phyloP scores from a whole-genome alignment of 2,888 invertebrate genomes.

The Acleris emargana region DNA sequence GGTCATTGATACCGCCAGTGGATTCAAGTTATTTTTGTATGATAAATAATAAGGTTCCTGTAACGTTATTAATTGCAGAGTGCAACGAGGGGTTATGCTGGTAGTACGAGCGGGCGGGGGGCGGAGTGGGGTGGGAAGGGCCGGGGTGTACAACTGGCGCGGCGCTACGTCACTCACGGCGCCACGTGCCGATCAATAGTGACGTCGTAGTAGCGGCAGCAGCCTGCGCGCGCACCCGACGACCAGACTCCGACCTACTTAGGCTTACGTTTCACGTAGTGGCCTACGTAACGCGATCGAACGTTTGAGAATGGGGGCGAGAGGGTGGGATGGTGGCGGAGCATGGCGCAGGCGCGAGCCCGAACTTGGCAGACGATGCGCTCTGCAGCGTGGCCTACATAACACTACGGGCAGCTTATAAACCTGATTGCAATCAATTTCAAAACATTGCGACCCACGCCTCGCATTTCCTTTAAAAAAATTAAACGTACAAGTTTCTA shows the following conservation, averaged over 20 bases:
- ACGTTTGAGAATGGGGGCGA: conserved; percentile 51
- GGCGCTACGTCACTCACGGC: conserved; percentile 79
- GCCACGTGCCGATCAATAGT: conserved; percentile 83
- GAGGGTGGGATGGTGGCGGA: conserved; percentile 43
- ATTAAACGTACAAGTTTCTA: conserved; percentile 1
- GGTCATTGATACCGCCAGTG: conserved; percentile 11
- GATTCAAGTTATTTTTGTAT: conserved; percentile 12
- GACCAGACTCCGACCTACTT: conserved; percentile 72
- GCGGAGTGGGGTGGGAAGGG: conserved; percentile 42
- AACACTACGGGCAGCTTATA: conserved; percentile 42
- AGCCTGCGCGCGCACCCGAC: conserved; percentile 69
- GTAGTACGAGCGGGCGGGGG: conserved; percentile 39
- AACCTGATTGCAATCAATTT: conserved; percentile 46
- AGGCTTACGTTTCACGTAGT: conserved; percentile 79
- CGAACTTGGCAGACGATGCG: conserved; percentile 51
- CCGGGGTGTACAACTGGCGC: conserved; percentile 64
- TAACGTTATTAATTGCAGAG: conserved; percentile 53
- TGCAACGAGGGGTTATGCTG: conserved; percentile 49
- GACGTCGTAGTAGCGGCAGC: conserved; percentile 67
- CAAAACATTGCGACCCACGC: conserved; percentile 40
- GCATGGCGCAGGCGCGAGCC: conserved; percentile 54
- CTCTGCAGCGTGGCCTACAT: conserved; percentile 57
- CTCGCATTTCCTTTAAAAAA: not conserved
- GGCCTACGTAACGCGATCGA: conserved; percentile 78
- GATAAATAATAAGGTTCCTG: conserved; percentile 43